phyloP scores from a whole-genome alignment of 2,888 invertebrate genomes.

The Netelia melanura region DNA sequence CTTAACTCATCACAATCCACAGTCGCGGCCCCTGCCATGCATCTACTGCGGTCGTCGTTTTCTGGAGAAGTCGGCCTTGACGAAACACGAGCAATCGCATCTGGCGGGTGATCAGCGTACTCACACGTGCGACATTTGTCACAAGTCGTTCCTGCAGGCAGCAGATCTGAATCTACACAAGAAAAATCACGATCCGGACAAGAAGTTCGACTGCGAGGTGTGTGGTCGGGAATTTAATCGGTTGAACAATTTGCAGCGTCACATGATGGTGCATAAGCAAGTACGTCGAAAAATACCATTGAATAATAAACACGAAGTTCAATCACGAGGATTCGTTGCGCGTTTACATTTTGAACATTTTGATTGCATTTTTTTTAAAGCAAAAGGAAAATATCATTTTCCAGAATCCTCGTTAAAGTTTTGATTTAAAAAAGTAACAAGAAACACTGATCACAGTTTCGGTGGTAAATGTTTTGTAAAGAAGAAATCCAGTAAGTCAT shows the following conservation, averaged over 20 bases:
- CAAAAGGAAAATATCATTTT: neutral
- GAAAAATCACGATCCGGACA: constrained; percentile 84
- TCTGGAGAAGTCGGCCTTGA: constrained; percentile 83
- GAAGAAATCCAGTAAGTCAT: neutral
- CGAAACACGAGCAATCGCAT: constrained; percentile 85
- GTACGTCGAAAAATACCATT: constrained; percentile 76
- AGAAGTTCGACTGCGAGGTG: constrained; percentile 84
- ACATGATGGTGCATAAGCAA: constrained; percentile 84
- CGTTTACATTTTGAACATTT: constrained; percentile 20
- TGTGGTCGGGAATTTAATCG: constrained; percentile 84
- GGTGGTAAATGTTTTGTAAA: no score
- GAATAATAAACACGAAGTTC: constrained; percentile 64
- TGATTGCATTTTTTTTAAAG: constrained; percentile 3
- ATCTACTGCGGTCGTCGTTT: constrained; percentile 84
- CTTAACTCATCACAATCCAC: constrained; percentile 83
- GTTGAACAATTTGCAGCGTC: constrained; percentile 84
- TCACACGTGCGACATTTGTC: constrained; percentile 86
- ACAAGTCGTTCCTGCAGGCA: constrained; percentile 86
- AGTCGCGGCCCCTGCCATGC: constrained; percentile 83
- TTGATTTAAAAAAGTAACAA: neutral
- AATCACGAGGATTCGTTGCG: constrained; percentile 60
- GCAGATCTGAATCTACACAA: constrained; percentile 85
- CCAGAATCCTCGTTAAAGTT: constrained; percentile 6
- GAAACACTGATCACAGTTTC: no score
- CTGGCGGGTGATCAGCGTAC: constrained; percentile 82